A percentile compares a stretch with the other conserved stretches of the same genome.
Evolutionary conservation across 2,888 invertebrate genomes (phyloP).

Genomic region (Biston stratarius): DNA sequence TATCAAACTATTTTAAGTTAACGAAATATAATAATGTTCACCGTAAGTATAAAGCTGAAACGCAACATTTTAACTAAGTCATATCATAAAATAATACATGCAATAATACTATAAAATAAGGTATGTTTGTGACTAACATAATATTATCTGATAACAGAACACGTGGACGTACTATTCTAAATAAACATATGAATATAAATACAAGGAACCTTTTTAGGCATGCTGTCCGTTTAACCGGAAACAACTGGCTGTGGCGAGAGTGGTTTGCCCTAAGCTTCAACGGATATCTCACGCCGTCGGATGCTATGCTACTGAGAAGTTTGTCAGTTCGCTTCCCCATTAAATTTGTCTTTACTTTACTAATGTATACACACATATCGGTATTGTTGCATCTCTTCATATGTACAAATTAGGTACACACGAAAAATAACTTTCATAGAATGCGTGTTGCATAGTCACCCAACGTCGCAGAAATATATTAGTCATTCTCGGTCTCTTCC

Average conservation of each 20-base stretch:
- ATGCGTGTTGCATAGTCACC: no score
- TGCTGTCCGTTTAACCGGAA: slow-evolving; percentile 35
- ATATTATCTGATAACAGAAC: slow-evolving; percentile 39
- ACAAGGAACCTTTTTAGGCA: slow-evolving; percentile 50
- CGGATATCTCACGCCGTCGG: no score
- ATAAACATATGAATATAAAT: slow-evolving; percentile 42
- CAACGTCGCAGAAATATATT: no score
- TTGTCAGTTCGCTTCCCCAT: no score
- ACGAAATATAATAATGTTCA: slow-evolving; percentile 13
- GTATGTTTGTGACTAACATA: slow-evolving; percentile 46
- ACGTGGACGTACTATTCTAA: slow-evolving; percentile 40
- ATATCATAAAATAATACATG: slow-evolving; percentile 35
- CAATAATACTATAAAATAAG: slow-evolving; percentile 43
- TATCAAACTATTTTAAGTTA: slow-evolving; percentile 5
- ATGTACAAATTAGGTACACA: no score
- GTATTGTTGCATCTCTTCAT: no score
- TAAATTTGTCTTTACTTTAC: no score
- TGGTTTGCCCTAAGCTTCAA: background rate
- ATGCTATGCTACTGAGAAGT: no score
- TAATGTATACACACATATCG: no score
- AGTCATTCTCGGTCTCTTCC: no score
- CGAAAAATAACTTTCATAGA: no score
- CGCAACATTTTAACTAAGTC: slow-evolving; percentile 18
- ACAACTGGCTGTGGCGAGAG: background rate
- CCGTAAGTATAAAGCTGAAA: slow-evolving; percentile 22